Evolutionary conservation across 2,113 vertebrate species (phyloP), one percentile per base, ranked within the genome.

Genomic region (Potamarius usumacintae): DNA sequence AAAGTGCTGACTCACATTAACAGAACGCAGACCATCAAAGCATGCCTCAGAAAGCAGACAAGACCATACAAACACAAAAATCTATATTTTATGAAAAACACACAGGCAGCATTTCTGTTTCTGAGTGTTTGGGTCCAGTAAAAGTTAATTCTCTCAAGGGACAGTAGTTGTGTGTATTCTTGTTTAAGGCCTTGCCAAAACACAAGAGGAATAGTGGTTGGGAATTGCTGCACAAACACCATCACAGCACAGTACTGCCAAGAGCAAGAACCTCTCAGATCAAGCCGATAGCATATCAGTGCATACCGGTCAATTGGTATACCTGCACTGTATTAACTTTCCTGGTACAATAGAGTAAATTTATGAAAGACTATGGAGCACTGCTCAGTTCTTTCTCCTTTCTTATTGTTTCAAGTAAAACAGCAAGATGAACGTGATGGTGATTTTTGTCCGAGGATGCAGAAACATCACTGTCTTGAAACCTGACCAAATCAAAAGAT

Each of bases 1-100:
- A 90, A 90, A 89, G 87, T 83, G 82, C 85, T 89, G 87, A 81
- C 69, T 89, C 76, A 88, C 30, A 57, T 50, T 58, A 84, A 83
- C 53, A 86, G 20, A 85, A 76, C 67, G 48, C 84, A 88, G 87
- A 88, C 74, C 88, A 89, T 77, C 86, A 88, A 88, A 78, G 86
- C 85, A 86, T 86, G 87, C 82, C 60, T 82, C 15, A 52, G 67
- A 83, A 57, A 4, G 63, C 65, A 74, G 76, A 50, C 82, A 80
- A 84, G 71, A 82, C 76, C 30, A 82, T 27, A 67, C 78, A 86
- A 79, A 67, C 42, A 69, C 27, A 84, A 12, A 77, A 17, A 71
- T 63, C 72, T 72, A 63, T 57, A 48, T 57, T 74, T 77, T 77
- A 65, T 71, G 62, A 62, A 9, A 63, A 62, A 5, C 52, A 83